These are phyloP conservation scores for Lamellibrachia luymesi DNA, from an alignment of 1,140 invertebrate species.

Conservation along the genomic window DNA sequence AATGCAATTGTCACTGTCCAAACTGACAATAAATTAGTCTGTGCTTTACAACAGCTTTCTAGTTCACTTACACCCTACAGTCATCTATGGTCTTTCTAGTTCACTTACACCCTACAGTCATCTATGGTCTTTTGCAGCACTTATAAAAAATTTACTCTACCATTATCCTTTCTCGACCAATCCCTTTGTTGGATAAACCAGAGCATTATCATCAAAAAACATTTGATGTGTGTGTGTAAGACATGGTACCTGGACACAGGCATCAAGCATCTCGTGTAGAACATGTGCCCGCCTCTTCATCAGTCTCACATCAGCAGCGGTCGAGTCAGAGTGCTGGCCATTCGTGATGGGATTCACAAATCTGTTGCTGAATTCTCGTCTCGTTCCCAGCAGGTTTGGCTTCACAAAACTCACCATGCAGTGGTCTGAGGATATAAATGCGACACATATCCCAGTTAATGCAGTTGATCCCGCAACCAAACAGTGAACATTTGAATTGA, in stretches of 20 bases:
- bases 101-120: neutral
- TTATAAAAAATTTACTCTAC: too few species aligned
- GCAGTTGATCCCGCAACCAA: too few species aligned
- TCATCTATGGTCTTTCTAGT: neutral
- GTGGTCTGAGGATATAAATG: conserved; percentile 62
- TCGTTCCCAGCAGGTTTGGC: conserved; percentile 87
- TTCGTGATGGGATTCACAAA: conserved; percentile 75
- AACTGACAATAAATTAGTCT: too few species aligned
- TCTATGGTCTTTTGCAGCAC: neutral
- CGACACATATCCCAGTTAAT: neutral
- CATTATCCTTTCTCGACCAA: too few species aligned
- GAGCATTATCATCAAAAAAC: too few species aligned
- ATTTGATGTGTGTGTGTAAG: neutral
- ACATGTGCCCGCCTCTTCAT: conserved; percentile 95
- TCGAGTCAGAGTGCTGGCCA: conserved; percentile 92
- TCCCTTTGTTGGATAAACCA: too few species aligned
- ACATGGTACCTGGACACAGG: conserved; percentile 75
- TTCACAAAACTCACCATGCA: conserved; percentile 96
- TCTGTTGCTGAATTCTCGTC: conserved; percentile 84
- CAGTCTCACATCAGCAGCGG: conserved; percentile 77
- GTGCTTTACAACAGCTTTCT: neutral
- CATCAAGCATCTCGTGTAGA: conserved; percentile 88
- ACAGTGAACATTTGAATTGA: too few species aligned
- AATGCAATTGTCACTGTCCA: neutral
- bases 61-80: neutral